Percentiles rank a stretch among this genome's conserved stretches.
These are phyloP conservation scores for Oxyteleia sp. DNA, from an alignment of 2,888 invertebrate genomes.

Conservation along the genomic window DNA sequence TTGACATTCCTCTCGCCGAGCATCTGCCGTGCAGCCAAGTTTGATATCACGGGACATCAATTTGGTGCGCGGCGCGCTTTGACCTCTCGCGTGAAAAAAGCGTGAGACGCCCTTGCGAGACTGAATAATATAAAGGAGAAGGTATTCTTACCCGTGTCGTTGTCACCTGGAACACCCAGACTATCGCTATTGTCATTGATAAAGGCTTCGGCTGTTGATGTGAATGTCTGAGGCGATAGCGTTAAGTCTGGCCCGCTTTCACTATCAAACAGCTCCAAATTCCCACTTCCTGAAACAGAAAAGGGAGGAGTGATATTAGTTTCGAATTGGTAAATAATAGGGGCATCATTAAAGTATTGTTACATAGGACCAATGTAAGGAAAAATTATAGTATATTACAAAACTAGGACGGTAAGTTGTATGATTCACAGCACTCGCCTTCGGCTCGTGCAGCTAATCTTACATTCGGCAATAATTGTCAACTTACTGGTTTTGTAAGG, in stretches of 20 bases:
- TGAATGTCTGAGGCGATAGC: conserved; percentile 90
- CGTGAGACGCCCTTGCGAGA: conserved; percentile 4
- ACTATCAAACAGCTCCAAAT: conserved; percentile 90
- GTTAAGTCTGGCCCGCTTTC: conserved; percentile 90
- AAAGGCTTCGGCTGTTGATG: conserved; percentile 90
- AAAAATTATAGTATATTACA: too few species aligned
- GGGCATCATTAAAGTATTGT: too few species aligned
- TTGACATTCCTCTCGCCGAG: conserved; percentile 50
- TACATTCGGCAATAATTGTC: too few species aligned
- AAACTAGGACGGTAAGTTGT: too few species aligned
- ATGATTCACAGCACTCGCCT: too few species aligned
- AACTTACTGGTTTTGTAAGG: too few species aligned
- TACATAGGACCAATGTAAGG: too few species aligned
- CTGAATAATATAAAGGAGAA: conserved; percentile 5
- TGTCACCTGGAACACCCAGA: conserved; percentile 89
- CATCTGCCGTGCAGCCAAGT: conserved; percentile 22
- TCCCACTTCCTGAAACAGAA: conserved; percentile 83
- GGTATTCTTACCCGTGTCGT: conserved; percentile 89
- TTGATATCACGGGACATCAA: conserved; percentile 53
- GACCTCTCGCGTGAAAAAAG: conserved; percentile 24
- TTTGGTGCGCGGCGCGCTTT: conserved; percentile 42
- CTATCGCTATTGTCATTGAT: conserved; percentile 91
- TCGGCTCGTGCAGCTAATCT: too few species aligned
- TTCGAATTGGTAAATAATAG: too few species aligned
- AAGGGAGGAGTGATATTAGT: too few species aligned